Conservation (phyloP, 2,888 invertebrate genomes). For the Yponomeuta malinellus region DNA sequence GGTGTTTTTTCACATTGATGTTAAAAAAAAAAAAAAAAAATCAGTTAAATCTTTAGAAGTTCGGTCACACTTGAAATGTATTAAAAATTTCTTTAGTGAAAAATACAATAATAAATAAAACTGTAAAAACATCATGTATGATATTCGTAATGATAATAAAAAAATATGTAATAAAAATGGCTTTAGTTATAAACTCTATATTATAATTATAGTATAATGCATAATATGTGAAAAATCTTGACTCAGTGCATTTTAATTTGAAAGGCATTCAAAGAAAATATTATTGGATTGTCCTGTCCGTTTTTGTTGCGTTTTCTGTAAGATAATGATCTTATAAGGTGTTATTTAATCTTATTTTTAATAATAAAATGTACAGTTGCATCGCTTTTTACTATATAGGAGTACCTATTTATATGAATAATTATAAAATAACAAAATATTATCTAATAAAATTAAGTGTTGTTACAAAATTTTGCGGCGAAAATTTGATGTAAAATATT, state of each 20-base stretch:
- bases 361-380: background rate
- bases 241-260: background rate
- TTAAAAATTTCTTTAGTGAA: background rate
- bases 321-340: background rate
- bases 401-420: background rate
- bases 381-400: background rate
- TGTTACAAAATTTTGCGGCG: background rate
- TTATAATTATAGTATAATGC: background rate
- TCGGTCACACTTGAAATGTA: background rate
- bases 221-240: background rate
- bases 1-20: background rate
- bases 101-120: background rate
- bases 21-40: background rate
- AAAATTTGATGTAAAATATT: background rate
- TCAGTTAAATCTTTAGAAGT: background rate
- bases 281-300: background rate
- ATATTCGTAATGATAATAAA: background rate
- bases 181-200: background rate
- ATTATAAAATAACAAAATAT: background rate
- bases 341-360: background rate
- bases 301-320: background rate
- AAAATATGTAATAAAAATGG: background rate
- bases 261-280: background rate
- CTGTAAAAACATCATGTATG: background rate
- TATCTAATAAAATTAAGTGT: conserved; percentile 2